Evolutionary conservation across 2,113 vertebrate species (phyloP), one percentile per base, ranked within the genome.

Genomic region (Lagopus leucura): DNA sequence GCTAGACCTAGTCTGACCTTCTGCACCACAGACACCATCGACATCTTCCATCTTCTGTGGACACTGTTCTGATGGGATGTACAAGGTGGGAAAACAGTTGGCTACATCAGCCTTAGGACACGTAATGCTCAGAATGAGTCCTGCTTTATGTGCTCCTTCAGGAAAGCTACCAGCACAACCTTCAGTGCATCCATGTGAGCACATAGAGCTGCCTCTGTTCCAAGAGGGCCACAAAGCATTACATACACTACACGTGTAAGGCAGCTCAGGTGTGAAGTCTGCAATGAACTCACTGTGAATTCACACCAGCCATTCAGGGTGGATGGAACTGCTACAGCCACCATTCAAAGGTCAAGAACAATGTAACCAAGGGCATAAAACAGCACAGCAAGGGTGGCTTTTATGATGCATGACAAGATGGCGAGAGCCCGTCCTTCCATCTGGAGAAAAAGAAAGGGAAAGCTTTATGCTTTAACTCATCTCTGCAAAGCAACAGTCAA

Each of bases 31-130:
- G 65, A 67, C 54, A 34, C 60, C 16, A 40, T 48, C 27, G 74
- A 92, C 36, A 61, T 43, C 86, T 70, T 28, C 61, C 90, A 72
- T 36, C 40, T 67, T 88, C 86, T 74, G 47, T 1, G 5, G 80
- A 71, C 60, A 86, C 92, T 82, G 79, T 94, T 93, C 65, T 95
- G 92, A 93, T 70, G 89, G 95, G 95, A 84, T 61, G 65, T 77
- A 83, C 13, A 22, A 92, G 97, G 95, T 64, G 70, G 93, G 89
- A 96, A 97, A 97, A 92, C 67, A 90, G 93, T 71, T 85, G 55
- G 12, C 52, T 54, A 10, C 30, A 52, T 21, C 86, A 94, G 84
- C 92, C 96, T 52, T 45, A 73, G 81, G 88, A 97, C 78, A 93
- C 48, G 32, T 83, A 69, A 75, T 43, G 24, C 69, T 72, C 75